Evolutionary conservation across 1,140 invertebrate genomes (phyloP).

Genomic region (Pararge aegeria): DNA sequence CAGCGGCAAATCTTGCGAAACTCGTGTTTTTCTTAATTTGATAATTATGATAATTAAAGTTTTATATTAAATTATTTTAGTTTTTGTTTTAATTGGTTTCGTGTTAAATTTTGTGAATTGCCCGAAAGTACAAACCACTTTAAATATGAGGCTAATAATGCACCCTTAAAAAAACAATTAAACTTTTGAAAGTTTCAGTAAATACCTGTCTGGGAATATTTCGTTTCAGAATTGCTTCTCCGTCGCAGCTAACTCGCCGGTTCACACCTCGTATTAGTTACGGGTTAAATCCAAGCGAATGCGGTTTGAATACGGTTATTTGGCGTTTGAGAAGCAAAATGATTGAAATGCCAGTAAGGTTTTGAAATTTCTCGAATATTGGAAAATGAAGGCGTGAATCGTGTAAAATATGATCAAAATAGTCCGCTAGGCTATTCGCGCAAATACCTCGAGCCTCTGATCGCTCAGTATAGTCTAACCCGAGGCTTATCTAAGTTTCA

Average conservation of each 20-base stretch:
- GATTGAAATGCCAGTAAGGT: neutral
- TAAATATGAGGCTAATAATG: too few species aligned
- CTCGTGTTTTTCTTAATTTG: too few species aligned
- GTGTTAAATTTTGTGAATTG: too few species aligned
- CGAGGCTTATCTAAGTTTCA: too few species aligned
- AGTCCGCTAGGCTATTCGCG: neutral
- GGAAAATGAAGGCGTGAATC: neutral
- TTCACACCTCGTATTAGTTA: constrained; percentile 1
- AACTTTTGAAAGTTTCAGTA: neutral
- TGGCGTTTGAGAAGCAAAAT: neutral
- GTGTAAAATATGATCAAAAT: neutral
- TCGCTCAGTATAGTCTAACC: too few species aligned
- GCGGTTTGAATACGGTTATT: constrained; percentile 1
- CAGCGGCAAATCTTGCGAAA: too few species aligned
- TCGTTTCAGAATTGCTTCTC: neutral
- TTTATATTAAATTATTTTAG: too few species aligned
- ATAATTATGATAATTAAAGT: too few species aligned
- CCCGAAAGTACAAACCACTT: too few species aligned
- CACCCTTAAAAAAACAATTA: too few species aligned
- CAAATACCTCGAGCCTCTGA: too few species aligned
- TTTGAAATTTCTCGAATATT: neutral
- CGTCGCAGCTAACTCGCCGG: neutral
- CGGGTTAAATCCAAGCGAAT: constrained; percentile 3
- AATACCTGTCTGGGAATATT: neutral
- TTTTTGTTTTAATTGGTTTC: too few species aligned